These are phyloP conservation scores for Oryzias dopingdopingensis DNA, from an alignment of 2,797 vertebrate genomes.

Conservation along the genomic window DNA sequence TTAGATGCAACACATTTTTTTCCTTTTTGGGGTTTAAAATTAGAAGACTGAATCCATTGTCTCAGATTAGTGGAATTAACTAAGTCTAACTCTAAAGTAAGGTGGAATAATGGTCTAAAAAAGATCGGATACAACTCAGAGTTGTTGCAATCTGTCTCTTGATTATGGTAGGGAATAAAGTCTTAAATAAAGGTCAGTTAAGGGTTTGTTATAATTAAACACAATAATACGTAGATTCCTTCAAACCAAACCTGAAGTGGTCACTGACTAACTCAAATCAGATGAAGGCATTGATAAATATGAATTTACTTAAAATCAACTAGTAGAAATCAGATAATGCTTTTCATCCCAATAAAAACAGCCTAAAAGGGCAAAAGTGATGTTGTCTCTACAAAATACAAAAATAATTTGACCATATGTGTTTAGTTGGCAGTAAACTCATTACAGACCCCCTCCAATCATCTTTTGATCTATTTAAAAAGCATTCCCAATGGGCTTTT, in stretches of 20 bases:
- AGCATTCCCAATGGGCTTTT: too few species aligned
- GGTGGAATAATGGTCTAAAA: constrained; percentile 51
- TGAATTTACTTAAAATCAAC: too few species aligned
- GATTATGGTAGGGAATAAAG: constrained; percentile 37
- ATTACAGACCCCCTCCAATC: too few species aligned
- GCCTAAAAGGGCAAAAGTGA: too few species aligned
- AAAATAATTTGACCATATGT: too few species aligned
- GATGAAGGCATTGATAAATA: too few species aligned
- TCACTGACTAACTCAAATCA: too few species aligned
- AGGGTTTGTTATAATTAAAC: constrained; percentile 9
- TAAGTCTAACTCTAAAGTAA: constrained; percentile 48
- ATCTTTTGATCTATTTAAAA: too few species aligned
- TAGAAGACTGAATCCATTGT: constrained; percentile 40
- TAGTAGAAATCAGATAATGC: too few species aligned
- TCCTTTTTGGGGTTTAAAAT: constrained; percentile 14
- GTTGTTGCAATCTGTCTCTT: constrained; percentile 49
- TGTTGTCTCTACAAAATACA: too few species aligned
- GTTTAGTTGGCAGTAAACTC: too few species aligned
- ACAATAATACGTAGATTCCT: constrained; percentile 32
- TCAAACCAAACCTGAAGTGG: background rate
- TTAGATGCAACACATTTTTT: constrained; percentile 47
- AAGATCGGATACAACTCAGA: constrained; percentile 54
- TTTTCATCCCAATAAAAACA: too few species aligned
- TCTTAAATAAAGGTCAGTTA: constrained; percentile 43
- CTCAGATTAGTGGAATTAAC: constrained; percentile 65